Percentiles rank a stretch among this genome's conserved stretches.
Conservation (phyloP, 1,140 invertebrate genomes). For the Leucophenga varia region DNA sequence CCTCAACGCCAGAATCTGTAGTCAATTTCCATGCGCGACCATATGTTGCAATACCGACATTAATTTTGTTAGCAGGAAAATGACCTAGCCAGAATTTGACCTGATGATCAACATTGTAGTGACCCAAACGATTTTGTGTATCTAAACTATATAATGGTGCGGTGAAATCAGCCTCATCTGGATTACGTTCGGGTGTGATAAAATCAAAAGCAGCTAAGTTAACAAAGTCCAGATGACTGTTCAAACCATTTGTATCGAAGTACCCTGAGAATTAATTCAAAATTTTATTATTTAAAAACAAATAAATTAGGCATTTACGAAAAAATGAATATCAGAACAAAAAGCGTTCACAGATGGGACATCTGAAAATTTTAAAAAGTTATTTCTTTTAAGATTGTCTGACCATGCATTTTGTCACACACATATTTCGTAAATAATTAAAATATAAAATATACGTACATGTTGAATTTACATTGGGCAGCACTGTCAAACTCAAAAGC, state of each 20-base stretch:
- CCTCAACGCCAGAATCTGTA: constrained; percentile 69
- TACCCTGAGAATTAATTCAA: too few relatives aligned
- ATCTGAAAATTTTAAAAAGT: too few relatives aligned
- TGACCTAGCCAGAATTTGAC: constrained; percentile 65
- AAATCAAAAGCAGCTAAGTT: constrained; percentile 80
- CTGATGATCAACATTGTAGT: constrained; percentile 67
- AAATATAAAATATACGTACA: constrained; percentile 58
- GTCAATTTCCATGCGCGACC: constrained; percentile 82
- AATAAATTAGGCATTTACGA: background rate
- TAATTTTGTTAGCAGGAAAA: constrained; percentile 71
- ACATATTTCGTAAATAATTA: background rate
- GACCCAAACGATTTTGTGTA: constrained; percentile 61
- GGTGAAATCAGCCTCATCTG: constrained; percentile 73
- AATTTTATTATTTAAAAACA: too few relatives aligned
- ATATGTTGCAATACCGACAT: constrained; percentile 80
- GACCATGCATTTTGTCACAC: too few relatives aligned
- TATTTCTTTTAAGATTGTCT: too few relatives aligned
- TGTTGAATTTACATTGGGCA: constrained; percentile 75
- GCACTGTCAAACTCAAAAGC: constrained; percentile 67
- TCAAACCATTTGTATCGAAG: constrained; percentile 72
- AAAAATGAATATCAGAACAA: too few relatives aligned
- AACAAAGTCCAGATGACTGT: constrained; percentile 76
- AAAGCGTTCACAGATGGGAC: too few relatives aligned
- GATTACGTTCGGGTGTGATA: constrained; percentile 70
- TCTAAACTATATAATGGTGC: constrained; percentile 70